Conservation (phyloP, 2,113 vertebrate genomes). For the Crocuta crocuta region DNA sequence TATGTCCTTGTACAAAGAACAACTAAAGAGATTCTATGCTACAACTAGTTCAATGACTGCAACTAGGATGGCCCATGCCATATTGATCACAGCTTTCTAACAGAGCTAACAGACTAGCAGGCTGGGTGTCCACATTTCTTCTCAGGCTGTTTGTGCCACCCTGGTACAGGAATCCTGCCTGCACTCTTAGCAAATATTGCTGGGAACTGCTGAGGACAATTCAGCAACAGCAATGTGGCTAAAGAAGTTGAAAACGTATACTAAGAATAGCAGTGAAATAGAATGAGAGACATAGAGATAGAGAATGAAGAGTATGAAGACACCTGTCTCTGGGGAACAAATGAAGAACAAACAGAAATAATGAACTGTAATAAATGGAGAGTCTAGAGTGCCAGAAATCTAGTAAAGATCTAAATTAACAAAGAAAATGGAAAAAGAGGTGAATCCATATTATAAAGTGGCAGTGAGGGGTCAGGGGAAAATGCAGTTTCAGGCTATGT, state of each 20-base stretch:
- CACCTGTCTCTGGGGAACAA: not conserved
- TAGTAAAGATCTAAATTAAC: not conserved
- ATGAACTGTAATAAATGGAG: not conserved
- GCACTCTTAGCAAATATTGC: not conserved
- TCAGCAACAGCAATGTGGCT: not conserved
- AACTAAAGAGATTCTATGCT: not conserved
- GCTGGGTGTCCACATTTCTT: not conserved
- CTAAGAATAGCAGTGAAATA: not conserved
- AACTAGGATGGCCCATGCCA: not conserved
- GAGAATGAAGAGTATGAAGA: not conserved
- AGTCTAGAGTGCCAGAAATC: not conserved
- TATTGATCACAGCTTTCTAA: not conserved
- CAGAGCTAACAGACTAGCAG: not conserved
- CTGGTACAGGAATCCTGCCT: not conserved
- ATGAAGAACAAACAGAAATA: not conserved
- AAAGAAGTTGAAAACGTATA: not conserved
- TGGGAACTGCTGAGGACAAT: not conserved
- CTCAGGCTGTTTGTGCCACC: not conserved
- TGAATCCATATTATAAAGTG: not conserved
- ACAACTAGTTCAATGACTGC: not conserved
- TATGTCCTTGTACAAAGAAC: slow-evolving; percentile 15
- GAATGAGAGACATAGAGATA: not conserved
- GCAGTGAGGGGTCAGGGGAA: not conserved
- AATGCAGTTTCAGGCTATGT: not conserved
- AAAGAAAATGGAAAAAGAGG: slow-evolving; percentile 24